Evolutionary conservation across 2,113 vertebrate species (phyloP), one percentile per base, ranked within the genome.

Genomic region (Taxidea taxus): DNA sequence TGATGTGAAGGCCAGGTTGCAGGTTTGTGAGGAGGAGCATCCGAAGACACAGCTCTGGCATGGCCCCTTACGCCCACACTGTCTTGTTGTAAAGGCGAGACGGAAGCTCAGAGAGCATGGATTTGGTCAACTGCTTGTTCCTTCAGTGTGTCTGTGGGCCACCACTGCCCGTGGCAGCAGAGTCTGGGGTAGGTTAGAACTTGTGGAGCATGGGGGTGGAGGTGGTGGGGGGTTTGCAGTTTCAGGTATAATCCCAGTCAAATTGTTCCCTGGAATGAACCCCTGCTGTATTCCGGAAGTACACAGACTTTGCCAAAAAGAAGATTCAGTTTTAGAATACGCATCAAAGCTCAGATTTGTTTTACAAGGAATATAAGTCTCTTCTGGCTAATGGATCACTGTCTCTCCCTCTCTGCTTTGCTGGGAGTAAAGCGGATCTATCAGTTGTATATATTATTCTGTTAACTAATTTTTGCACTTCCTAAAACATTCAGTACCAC

Each of bases 81-180:
- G 29, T 78, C 44, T 2, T 31, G 37, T 88, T 49, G 44, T 27
- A 58, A 86, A 87, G 34, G 70, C 74, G 10, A 27, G 74, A 42
- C 6, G 8, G 7, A 21, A 34, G 9, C 23, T 31, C 4, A 6
- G 47, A 31, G 34, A 96, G 91, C 94, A 98, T 98, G 99, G 91
- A 97, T 60, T 39, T 98, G 29, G 21, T 98, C 86, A 97, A 97
- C 97, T 99, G 99, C 98, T 97, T 99, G 97, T 98, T 99, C 94
- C 99, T 99, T 93, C 99, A 99, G 91, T 99, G 99, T 95, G 58
- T 99, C 47, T 99, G 98, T 92, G 98, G 98, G 96, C 97, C 96
- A 58, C 98, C 97, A 49, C 86, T 98, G 66, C 96, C 98, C 4
- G 97, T 98, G 83, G 96, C 98, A 83, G 96, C 98, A 3, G 98